Conservation (phyloP, 2,888 invertebrate species). For the Pelosia muscerda region DNA sequence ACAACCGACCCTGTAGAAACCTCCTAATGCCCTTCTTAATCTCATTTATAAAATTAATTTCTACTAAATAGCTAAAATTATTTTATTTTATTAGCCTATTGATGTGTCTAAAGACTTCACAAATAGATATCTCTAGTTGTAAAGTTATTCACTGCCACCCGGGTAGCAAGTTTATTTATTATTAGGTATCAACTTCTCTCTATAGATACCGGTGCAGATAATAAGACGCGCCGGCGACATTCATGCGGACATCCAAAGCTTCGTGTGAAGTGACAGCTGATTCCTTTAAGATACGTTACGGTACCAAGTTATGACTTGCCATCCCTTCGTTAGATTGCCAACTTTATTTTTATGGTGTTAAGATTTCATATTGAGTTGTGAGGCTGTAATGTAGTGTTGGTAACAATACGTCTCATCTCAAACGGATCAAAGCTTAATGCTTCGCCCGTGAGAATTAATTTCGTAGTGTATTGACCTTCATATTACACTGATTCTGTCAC, state of each 20-base stretch:
- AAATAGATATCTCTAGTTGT: conserved; percentile 12
- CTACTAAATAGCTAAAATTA: too few relatives aligned
- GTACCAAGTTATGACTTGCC: conserved; percentile 40
- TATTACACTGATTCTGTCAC: conserved; percentile 68
- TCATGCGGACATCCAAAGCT: conserved; percentile 69
- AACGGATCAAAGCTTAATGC: conserved; percentile 73
- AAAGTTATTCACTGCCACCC: conserved; percentile 1
- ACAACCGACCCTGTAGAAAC: too few relatives aligned
- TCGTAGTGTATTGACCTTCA: conserved; percentile 77
- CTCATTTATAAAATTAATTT: too few relatives aligned
- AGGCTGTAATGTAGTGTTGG: conserved; percentile 46
- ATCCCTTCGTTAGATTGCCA: conserved; percentile 20
- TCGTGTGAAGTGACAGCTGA: conserved; percentile 81
- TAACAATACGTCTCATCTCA: conserved; percentile 70
- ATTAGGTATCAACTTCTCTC: conserved; percentile 36
- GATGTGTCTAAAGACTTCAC: conserved; percentile 9
- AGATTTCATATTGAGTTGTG: conserved; percentile 40
- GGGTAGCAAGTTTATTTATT: conserved; percentile 36
- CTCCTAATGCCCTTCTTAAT: too few relatives aligned
- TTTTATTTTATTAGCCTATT: too few relatives aligned
- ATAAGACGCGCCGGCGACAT: conserved; percentile 59
- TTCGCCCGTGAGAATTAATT: conserved; percentile 82
- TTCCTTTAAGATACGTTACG: conserved; percentile 68
- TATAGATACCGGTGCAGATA: conserved; percentile 42
- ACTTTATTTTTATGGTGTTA: conserved; percentile 45